Evolutionary conservation across 1,140 invertebrate genomes (phyloP), one percentile per base, ranked within the genome.

Genomic region (Drosophila grimshawi): DNA sequence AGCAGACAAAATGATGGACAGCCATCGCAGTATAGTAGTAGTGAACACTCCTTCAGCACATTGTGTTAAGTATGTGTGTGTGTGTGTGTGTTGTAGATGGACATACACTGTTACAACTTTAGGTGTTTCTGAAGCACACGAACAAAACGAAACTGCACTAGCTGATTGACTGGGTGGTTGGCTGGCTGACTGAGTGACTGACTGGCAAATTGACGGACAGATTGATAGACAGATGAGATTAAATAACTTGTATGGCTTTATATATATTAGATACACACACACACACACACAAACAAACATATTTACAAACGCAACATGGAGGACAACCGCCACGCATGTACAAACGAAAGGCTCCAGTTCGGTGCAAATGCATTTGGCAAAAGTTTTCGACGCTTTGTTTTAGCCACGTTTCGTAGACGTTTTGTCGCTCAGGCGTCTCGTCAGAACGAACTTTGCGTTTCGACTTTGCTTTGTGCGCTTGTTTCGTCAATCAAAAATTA

Each of bases 201-300:
- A 73, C 76, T 81, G 86, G 80, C 86, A 90, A 90, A 90, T 90
- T 90, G 86, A 86, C 76, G 86, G 79, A 82, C 86, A 90, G 79
- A 80, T 90, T 90, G 86, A 90, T 86, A 83, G 86, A 86, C 86
- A 90, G 86, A 90, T 86, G 81, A 86, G 86, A 90, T 90, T 90
- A 90, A 90, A 90, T 90, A 90, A 90, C 86, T 90, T 82, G 86
- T 81, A 90, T 65, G 78, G 60, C 33, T 64, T 65, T 72, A 76
- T 59, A 60, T 49, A 52, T 48, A 77, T 82, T 68, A 72, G 69
- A 68, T 60, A 70, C 49, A 63, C 46, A 53, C 64, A 59, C 63
- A 49, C 74, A 82, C 27, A 39, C 46, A 56, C n/a, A 33, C 27
- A 39, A 43, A 56, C n/a, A 33, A 37, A 43, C 27, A 30, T 39